Conservation (phyloP, 2,113 vertebrate species). For the Cacatua alba region DNA sequence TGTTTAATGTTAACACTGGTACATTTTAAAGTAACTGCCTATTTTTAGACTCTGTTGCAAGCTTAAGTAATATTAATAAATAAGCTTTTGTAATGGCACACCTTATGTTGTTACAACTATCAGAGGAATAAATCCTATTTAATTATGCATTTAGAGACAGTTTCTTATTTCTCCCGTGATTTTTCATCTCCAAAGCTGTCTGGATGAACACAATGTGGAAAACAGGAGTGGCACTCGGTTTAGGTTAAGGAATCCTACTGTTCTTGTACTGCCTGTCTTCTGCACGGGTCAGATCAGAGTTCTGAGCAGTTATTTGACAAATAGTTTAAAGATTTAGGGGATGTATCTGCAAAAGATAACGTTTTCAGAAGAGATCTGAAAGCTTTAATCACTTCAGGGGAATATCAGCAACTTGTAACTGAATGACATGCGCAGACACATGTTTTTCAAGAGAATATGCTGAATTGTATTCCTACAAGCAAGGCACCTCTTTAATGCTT, state of each 20-base stretch:
- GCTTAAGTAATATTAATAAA: neutral
- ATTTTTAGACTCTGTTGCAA: neutral
- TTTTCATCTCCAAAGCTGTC: neutral
- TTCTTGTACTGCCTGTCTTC: neutral
- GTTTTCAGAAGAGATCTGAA: neutral
- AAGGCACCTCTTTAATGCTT: neutral
- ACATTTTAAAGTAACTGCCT: neutral
- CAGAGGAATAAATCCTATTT: neutral
- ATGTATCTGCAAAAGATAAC: neutral
- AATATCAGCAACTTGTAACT: neutral
- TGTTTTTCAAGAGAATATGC: neutral
- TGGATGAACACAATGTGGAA: neutral
- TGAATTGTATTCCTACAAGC: neutral
- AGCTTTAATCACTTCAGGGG: conserved; percentile 6
- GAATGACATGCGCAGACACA: neutral
- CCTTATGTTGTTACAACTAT: neutral
- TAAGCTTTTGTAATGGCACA: neutral
- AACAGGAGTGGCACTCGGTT: neutral
- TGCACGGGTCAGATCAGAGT: neutral
- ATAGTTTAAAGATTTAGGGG: neutral
- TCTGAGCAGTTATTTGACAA: neutral
- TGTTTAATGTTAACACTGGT: neutral
- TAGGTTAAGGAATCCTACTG: neutral
- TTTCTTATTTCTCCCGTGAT: neutral
- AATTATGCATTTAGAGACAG: neutral